Conservation (phyloP, 2,888 invertebrate species). For the Tipula confusa region DNA sequence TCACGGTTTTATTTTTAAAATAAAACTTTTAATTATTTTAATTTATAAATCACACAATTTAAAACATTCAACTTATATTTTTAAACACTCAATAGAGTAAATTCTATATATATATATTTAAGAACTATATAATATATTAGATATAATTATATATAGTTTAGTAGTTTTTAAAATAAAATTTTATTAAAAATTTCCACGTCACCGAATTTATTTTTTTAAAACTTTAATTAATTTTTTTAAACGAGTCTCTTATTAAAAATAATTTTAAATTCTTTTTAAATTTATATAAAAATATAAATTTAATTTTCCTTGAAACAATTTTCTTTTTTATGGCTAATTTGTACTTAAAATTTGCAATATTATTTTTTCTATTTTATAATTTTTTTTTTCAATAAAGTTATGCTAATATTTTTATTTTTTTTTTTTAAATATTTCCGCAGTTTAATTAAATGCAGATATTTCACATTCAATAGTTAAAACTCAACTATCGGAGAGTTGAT, state of each 20-base stretch:
- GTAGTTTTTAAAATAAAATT: neutral
- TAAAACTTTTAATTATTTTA: neutral
- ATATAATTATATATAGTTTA: neutral
- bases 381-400: neutral
- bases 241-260: neutral
- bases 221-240: neutral
- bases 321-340: neutral
- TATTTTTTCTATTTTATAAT: neutral
- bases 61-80: neutral
- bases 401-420: neutral
- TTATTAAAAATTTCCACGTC: constrained; percentile 27
- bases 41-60: neutral
- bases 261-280: neutral
- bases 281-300: neutral
- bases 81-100: neutral
- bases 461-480: constrained; percentile 28
- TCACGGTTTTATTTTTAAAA: constrained; percentile 8
- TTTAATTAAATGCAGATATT: constrained; percentile 29
- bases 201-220: neutral
- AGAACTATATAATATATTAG: no score
- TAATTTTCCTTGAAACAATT: constrained; percentile 1
- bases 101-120: neutral
- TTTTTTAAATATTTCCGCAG: constrained; percentile 8
- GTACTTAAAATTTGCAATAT: neutral
- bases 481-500: constrained; percentile 21